phyloP scores from a whole-genome alignment of 2,888 invertebrate genomes.

The Orchestes rusci region DNA sequence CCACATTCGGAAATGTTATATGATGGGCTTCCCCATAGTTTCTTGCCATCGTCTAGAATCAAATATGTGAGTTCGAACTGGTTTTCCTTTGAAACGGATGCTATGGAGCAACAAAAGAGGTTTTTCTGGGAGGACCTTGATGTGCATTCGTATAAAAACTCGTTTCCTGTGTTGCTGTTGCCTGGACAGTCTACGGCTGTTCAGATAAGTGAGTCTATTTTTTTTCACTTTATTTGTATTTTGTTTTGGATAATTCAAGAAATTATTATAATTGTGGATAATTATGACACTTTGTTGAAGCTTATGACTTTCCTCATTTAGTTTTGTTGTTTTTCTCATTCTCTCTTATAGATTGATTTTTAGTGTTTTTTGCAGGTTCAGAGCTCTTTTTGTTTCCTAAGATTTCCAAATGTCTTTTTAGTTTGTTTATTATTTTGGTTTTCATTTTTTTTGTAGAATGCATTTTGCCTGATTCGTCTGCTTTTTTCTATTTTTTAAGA shows the following conservation, averaged over 20 bases:
- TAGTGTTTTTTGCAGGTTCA: too few relatives aligned
- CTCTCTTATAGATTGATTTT: too few relatives aligned
- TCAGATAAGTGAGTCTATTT: slow-evolving; percentile 32
- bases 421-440: too few relatives aligned
- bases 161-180: slow-evolving; percentile 51
- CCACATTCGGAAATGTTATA: slow-evolving; percentile 52
- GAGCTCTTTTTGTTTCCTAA: too few relatives aligned
- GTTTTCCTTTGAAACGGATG: slow-evolving; percentile 19
- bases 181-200: slow-evolving; percentile 51
- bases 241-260: background rate
- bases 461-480: too few relatives aligned
- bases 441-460: too few relatives aligned
- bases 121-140: slow-evolving; percentile 28
- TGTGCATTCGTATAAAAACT: slow-evolving; percentile 43
- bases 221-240: background rate
- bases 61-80: slow-evolving; percentile 17
- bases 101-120: slow-evolving; percentile 12
- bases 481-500: too few relatives aligned
- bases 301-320: too few relatives aligned
- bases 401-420: too few relatives aligned
- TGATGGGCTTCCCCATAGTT: slow-evolving; percentile 45
- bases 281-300: too few relatives aligned
- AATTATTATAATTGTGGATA: too few relatives aligned
- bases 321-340: too few relatives aligned
- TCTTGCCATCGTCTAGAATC: slow-evolving; percentile 29